These are phyloP conservation scores for Anastrepha obliqua DNA, from an alignment of 1,140 invertebrate species.

Conservation along the genomic window DNA sequence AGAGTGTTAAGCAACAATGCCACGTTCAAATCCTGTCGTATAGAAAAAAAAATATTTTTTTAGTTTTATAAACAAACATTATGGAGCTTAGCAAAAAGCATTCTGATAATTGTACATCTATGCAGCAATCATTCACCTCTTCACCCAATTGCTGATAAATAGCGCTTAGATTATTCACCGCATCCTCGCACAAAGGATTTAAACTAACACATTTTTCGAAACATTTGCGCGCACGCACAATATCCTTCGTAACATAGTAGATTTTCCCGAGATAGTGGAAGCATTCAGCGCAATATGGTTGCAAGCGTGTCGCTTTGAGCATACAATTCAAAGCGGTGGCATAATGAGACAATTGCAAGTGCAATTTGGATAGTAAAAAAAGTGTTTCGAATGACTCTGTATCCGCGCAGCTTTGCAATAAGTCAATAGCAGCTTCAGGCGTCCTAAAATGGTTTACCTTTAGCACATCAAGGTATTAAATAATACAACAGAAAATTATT, in stretches of 20 bases:
- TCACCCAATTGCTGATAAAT: slow-evolving; percentile 82
- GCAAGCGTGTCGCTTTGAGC: slow-evolving; percentile 84
- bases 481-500: background rate
- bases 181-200: slow-evolving; percentile 80
- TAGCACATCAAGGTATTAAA: background rate
- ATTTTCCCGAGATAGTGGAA: slow-evolving; percentile 86
- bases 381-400: slow-evolving; percentile 74
- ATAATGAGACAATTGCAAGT: slow-evolving; percentile 80
- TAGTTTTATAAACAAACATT: background rate
- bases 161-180: slow-evolving; percentile 84
- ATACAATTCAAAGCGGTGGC: slow-evolving; percentile 80
- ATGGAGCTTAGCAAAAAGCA: background rate
- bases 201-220: slow-evolving; percentile 88
- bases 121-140: slow-evolving; percentile 65
- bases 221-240: slow-evolving; percentile 84
- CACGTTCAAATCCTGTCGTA: slow-evolving; percentile 78
- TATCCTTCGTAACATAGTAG: slow-evolving; percentile 80
- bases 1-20: slow-evolving; percentile 80
- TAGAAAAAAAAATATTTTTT: background rate
- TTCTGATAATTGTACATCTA: no score
- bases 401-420: slow-evolving; percentile 76
- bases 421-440: slow-evolving; percentile 76
- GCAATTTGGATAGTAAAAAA: slow-evolving; percentile 80
- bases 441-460: slow-evolving; percentile 56
- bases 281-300: slow-evolving; percentile 83